Conservation (phyloP, 1,140 invertebrate genomes). For the Ptiloglossa arizonensis region DNA sequence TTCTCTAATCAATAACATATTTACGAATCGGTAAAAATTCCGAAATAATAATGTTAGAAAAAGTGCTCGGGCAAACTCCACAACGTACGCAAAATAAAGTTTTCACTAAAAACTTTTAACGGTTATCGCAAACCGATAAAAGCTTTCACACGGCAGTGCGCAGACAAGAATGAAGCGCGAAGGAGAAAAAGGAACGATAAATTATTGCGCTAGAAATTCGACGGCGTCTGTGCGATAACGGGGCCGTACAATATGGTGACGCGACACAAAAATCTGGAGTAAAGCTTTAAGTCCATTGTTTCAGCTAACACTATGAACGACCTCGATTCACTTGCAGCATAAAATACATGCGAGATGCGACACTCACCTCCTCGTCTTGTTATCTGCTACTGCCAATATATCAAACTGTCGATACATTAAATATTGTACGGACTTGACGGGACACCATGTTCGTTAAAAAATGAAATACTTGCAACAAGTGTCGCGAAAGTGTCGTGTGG, state of each 20-base stretch:
- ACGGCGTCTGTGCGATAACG: neutral
- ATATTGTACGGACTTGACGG: neutral
- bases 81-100: neutral
- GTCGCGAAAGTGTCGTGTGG: neutral
- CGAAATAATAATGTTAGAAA: neutral
- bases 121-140: conserved; percentile 22
- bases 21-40: neutral
- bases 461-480: neutral
- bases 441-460: neutral
- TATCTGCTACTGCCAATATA: conserved; percentile 42
- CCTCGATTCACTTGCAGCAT: conserved; percentile 18
- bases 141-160: neutral
- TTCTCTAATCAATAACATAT: neutral
- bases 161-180: neutral
- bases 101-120: neutral
- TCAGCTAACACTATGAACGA: conserved; percentile 13
- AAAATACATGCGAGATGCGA: conserved; percentile 5
- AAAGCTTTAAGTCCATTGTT: conserved; percentile 21
- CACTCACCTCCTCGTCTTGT: neutral
- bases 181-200: neutral
- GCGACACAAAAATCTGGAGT: conserved; percentile 1
- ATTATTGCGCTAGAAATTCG: conserved; percentile 19
- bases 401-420: conserved; percentile 32
- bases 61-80: neutral
- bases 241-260: neutral